Evolutionary conservation across 2,888 invertebrate species (phyloP).

Genomic region (Pyrochroa serraticornis): DNA sequence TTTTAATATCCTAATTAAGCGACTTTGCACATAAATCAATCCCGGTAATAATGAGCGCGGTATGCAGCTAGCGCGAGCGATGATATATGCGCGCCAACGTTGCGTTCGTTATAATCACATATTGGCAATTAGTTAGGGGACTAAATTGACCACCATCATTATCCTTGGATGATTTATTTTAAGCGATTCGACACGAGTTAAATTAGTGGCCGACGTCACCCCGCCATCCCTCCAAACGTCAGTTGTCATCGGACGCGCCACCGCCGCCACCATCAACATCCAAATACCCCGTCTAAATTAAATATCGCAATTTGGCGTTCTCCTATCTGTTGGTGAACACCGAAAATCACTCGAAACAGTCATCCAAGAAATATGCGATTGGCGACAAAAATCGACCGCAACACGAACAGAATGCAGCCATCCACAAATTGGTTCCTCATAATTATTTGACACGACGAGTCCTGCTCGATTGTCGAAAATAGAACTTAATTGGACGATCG

Average conservation of each 20-base stretch:
- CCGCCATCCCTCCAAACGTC: constrained; percentile 16
- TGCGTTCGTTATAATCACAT: constrained; percentile 58
- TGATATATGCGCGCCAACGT: constrained; percentile 53
- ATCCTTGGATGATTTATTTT: constrained; percentile 59
- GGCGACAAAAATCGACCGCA: constrained; percentile 12
- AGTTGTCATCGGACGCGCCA: constrained; percentile 18
- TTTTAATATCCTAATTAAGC: constrained; percentile 53
- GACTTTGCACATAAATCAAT: constrained; percentile 48
- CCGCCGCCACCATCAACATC: too few species aligned
- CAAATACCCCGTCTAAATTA: constrained; percentile 23
- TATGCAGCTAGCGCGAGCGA: constrained; percentile 40
- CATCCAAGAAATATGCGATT: constrained; percentile 20
- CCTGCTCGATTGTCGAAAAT: too few species aligned
- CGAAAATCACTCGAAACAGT: neutral
- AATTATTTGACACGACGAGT: too few species aligned
- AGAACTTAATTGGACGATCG: too few species aligned
- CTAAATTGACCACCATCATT: constrained; percentile 59
- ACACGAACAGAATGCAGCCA: neutral
- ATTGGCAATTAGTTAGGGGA: constrained; percentile 59
- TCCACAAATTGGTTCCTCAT: too few species aligned
- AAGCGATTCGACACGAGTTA: constrained; percentile 57
- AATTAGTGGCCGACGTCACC: constrained; percentile 48
- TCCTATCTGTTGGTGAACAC: constrained; percentile 1
- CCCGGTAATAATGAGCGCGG: constrained; percentile 47
- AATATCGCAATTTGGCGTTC: constrained; percentile 12